Base-by-base conservation (phyloP, 1,140 invertebrate genomes). In the Drosophila sturtevanti region DNA sequence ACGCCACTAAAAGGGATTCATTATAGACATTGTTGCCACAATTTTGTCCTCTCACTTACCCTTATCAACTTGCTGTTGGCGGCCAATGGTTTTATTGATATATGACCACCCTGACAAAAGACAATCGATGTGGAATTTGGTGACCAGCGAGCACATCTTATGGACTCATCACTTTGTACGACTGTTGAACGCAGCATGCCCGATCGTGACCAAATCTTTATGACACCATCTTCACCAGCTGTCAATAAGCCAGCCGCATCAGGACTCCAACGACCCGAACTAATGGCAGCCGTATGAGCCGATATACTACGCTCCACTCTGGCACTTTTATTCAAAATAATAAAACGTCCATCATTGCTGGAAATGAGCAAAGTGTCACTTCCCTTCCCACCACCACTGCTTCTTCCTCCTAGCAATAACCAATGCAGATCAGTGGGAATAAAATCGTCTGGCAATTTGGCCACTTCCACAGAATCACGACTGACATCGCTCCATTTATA, bases 151-250 rank as follows among this genome's bases (percentile, higher is more conserved):
- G 97, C 95, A 38, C 95, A 95, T 85, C 98, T 97, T 31, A 99
- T 95, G 2, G 95, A 94, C 73, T 94, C 94, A 82, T 94, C 95
- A 59, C 95, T 96, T 90, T 98, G 96, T 21, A 97, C 95, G 0
- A 99, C 93, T 4, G 97, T 97, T 11, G 98, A 98, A 22, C 98
- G 94, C 4, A 99, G 93, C 95, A 99, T 98, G 54, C 98, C 98
- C 91, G 96, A 98, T 27, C 97, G 93, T 3, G 98, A 99, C 98
- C 98, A 99, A 65, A 99, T 96, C 93, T 99, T 99, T 0, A 99
- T 94, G 37, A 95, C 94, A 11, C 98, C 99, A 94, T 99, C 99
- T 94, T 99, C 98, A 1, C 98, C 98, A 87, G 95, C 98, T 21
- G 98, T 98, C 2, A 98, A 92, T 48, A 99, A 93, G 10, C 97